Conservation (phyloP, 2,888 invertebrate species). For the Leptura quadrifasciata region DNA sequence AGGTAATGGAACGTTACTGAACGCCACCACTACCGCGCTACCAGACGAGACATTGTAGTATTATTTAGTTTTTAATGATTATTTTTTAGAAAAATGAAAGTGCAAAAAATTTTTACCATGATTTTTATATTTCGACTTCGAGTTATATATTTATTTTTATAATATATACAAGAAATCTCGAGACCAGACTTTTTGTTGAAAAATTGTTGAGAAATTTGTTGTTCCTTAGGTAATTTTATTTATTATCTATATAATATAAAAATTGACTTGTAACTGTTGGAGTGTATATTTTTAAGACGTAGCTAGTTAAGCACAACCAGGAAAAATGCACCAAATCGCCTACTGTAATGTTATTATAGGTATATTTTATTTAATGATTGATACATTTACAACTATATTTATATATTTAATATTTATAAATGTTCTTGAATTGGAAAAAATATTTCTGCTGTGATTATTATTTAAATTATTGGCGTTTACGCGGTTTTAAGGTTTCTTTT, state of each 20-base stretch:
- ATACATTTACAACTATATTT: constrained; percentile 1
- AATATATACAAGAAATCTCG: not conserved
- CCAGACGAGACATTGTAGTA: not conserved
- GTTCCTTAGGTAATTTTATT: constrained; percentile 1
- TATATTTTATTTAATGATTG: not conserved
- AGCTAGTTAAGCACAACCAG: constrained; percentile 1
- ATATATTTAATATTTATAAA: constrained; percentile 7
- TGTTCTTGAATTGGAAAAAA: constrained; percentile 1
- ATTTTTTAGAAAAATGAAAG: constrained; percentile 1
- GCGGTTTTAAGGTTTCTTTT: not conserved
- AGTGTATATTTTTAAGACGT: not conserved
- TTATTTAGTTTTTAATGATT: constrained; percentile 7
- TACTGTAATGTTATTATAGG: not conserved
- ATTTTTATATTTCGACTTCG: not conserved
- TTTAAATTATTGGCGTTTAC: not conserved
- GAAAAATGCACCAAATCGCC: not conserved
- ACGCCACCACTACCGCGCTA: not conserved
- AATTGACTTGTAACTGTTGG: not conserved
- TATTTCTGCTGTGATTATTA: constrained; percentile 6
- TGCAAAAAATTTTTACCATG: not conserved
- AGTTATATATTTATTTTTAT: constrained; percentile 9
- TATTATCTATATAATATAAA: not conserved
- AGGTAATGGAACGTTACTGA: not conserved
- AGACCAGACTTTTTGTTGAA: not conserved
- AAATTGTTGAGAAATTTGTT: not conserved